Conservation (phyloP, 2,888 invertebrate species). For the Phaonia tiefii region DNA sequence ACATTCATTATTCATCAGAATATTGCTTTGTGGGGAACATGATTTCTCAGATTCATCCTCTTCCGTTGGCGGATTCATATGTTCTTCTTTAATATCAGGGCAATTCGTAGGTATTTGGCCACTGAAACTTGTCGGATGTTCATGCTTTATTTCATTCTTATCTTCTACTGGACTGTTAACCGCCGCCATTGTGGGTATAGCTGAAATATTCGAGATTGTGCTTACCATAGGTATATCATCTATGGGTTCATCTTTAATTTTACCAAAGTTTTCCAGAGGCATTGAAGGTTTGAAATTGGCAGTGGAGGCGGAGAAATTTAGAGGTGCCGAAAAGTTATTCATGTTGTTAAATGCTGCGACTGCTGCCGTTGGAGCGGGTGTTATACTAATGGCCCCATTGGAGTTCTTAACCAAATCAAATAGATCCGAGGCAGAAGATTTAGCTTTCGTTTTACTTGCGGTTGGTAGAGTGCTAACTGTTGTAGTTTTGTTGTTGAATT, state of each 20-base stretch:
- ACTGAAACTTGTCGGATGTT: constrained; percentile 69
- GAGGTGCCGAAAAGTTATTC: constrained; percentile 23
- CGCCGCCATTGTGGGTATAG: constrained; percentile 49
- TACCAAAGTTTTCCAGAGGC: constrained; percentile 71
- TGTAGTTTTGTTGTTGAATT: constrained; percentile 58
- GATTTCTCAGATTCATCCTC: constrained; percentile 47
- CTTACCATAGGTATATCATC: constrained; percentile 68
- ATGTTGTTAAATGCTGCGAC: constrained; percentile 38
- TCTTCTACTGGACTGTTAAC: constrained; percentile 11
- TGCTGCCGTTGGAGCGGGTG: constrained; percentile 62
- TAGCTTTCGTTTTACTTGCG: constrained; percentile 40
- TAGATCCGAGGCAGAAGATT: constrained; percentile 72
- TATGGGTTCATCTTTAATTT: constrained; percentile 74
- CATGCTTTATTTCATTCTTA: constrained; percentile 46
- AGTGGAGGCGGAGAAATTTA: constrained; percentile 43
- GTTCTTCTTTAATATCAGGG: constrained; percentile 72
- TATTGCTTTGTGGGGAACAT: constrained; percentile 44
- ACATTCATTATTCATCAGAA: constrained; percentile 67
- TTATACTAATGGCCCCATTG: constrained; percentile 74
- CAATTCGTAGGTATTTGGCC: constrained; percentile 68
- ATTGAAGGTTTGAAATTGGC: constrained; percentile 37
- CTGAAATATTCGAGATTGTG: constrained; percentile 38
- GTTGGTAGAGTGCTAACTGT: constrained; percentile 30
- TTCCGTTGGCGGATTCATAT: constrained; percentile 68
- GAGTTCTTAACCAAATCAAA: constrained; percentile 79